These are phyloP conservation scores for Philopedon plagiatum DNA, from an alignment of 2,888 invertebrate genomes.

Conservation along the genomic window DNA sequence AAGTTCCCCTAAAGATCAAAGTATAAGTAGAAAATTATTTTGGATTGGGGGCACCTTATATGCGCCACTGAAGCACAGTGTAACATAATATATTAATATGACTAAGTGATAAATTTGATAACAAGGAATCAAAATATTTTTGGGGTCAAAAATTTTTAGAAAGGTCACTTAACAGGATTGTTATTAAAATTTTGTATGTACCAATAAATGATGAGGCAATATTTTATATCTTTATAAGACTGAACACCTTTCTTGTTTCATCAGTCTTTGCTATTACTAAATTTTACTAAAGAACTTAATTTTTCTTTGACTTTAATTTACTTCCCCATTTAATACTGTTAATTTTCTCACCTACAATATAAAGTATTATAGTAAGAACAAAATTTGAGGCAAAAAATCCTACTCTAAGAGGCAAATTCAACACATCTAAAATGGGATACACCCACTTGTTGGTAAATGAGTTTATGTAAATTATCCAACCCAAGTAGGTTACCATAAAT, in stretches of 20 bases:
- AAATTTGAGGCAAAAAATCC: constrained; percentile 81
- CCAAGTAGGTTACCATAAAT: constrained; percentile 81
- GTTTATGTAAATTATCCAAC: constrained; percentile 87
- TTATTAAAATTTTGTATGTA: background rate
- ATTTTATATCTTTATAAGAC: too few species aligned
- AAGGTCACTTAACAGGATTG: too few species aligned
- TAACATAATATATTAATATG: too few species aligned
- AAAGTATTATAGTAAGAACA: constrained; percentile 74
- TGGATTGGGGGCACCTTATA: too few species aligned
- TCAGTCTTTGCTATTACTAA: background rate
- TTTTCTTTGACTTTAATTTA: constrained; percentile 15
- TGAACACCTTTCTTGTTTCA: too few species aligned
- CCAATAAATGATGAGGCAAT: too few species aligned
- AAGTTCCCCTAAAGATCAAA: too few species aligned
- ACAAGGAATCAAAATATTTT: too few species aligned
- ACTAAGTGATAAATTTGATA: too few species aligned
- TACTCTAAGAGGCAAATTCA: constrained; percentile 81
- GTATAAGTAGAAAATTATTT: too few species aligned
- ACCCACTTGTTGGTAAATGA: constrained; percentile 88
- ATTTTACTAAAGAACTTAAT: background rate
- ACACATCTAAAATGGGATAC: constrained; percentile 88
- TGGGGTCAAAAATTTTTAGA: too few species aligned
- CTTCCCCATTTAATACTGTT: constrained; percentile 81
- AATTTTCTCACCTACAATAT: constrained; percentile 80
- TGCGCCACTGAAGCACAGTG: too few species aligned